Evolutionary conservation across 2,797 vertebrate species (phyloP).

Genomic region (Neopelma chrysocephalum): DNA sequence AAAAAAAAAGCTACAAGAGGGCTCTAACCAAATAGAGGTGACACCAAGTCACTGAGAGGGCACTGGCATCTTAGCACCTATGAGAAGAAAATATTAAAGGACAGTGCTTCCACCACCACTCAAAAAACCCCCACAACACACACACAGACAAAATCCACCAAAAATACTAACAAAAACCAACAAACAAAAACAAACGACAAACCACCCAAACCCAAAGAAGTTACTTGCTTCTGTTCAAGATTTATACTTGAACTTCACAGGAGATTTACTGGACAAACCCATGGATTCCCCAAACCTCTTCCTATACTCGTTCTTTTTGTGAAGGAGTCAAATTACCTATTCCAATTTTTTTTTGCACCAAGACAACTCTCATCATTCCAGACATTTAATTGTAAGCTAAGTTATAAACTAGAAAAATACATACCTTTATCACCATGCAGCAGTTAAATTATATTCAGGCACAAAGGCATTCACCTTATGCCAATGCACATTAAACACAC

Average conservation of each 20-base stretch:
- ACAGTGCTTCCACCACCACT: neutral
- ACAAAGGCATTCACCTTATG: neutral
- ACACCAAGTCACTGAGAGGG: neutral
- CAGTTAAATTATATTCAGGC: neutral
- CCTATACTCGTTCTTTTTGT: neutral
- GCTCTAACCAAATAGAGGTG: neutral
- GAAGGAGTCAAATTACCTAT: neutral
- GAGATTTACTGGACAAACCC: rapidly evolving
- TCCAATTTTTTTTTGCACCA: neutral
- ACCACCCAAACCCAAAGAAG: neutral
- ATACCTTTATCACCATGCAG: neutral
- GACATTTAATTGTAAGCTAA: neutral
- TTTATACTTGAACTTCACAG: neutral
- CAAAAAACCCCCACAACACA: neutral
- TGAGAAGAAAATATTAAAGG: neutral
- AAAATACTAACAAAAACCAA: neutral
- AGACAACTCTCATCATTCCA: neutral
- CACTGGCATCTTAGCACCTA: neutral
- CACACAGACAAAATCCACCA: neutral
- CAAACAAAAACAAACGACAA: neutral
- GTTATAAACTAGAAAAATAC: neutral
- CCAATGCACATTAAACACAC: neutral
- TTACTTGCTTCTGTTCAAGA: neutral
- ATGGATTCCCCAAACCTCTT: neutral
- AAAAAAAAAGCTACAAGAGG: neutral